Conservation (phyloP, 2,113 vertebrate genomes). For the Alouatta palliata region DNA sequence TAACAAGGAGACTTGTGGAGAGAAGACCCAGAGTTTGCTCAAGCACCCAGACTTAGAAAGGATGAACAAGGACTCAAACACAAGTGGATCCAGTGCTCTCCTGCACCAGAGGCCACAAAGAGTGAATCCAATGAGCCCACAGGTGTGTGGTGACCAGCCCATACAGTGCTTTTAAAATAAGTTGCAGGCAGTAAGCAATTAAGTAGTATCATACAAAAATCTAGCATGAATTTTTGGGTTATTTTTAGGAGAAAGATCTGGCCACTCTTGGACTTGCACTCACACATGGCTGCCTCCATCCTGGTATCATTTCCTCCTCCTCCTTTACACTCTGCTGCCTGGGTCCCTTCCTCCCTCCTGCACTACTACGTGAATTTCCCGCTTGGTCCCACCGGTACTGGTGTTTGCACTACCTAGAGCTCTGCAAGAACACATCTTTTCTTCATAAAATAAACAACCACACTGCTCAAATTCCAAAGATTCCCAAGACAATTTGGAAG, state of each 20-base stretch:
- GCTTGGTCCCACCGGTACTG: neutral
- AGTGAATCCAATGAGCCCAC: neutral
- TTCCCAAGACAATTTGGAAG: neutral
- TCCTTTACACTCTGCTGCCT: fast-evolving
- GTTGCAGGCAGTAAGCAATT: neutral
- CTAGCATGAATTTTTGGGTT: neutral
- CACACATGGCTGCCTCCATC: neutral
- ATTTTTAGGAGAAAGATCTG: neutral
- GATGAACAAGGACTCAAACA: neutral
- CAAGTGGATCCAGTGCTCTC: neutral
- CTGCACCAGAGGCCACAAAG: neutral
- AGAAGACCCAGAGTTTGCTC: neutral
- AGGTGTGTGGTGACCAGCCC: too few species aligned
- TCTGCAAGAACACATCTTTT: neutral
- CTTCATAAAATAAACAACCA: neutral
- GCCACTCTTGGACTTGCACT: neutral
- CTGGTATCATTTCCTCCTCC: fast-evolving
- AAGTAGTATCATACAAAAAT: neutral
- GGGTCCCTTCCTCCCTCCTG: neutral
- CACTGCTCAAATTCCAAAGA: neutral
- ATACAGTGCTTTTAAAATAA: neutral
- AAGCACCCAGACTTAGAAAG: neutral
- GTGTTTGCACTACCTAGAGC: neutral
- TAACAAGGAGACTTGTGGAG: neutral
- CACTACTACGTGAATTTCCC: neutral